Evolutionary conservation across 2,113 vertebrate genomes (phyloP).

Genomic region (Gasterosteus aculeatus): DNA sequence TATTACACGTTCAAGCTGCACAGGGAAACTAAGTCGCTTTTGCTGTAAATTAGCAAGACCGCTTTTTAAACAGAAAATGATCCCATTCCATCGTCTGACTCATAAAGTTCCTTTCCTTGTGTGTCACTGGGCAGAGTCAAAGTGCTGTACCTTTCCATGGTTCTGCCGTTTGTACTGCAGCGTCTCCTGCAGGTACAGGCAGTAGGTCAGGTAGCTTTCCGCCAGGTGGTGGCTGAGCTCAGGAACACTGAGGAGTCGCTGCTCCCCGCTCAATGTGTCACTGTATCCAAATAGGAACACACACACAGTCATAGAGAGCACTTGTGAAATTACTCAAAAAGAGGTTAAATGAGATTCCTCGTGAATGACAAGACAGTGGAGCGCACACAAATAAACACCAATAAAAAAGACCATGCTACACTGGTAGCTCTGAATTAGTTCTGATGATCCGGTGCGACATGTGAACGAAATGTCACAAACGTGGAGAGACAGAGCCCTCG

Average conservation of each 20-base stretch:
- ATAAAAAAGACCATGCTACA: background rate
- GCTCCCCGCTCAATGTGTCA: conserved; percentile 84
- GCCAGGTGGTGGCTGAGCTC: conserved; percentile 96
- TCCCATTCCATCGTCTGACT: no score
- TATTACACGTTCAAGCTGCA: background rate
- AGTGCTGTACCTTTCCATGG: conserved; percentile 87
- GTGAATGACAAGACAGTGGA: background rate
- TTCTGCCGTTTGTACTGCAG: conserved; percentile 95
- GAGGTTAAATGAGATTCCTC: background rate
- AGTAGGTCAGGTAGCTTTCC: conserved; percentile 95
- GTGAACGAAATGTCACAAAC: background rate
- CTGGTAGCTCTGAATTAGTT: background rate
- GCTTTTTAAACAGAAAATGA: background rate
- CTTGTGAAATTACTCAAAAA: background rate
- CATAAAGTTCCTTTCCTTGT: background rate
- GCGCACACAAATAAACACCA: background rate
- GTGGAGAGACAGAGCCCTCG: background rate
- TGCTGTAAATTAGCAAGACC: background rate
- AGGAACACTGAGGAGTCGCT: conserved; percentile 90
- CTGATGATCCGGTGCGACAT: background rate
- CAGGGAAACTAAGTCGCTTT: background rate
- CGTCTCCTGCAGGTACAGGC: conserved; percentile 92
- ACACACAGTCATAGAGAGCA: conserved; percentile 1
- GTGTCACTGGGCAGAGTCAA: background rate
- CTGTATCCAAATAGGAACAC: conserved; percentile 71